These are phyloP conservation scores for Pangasius larnaudii DNA, from an alignment of 2,797 vertebrate species.

Conservation along the genomic window DNA sequence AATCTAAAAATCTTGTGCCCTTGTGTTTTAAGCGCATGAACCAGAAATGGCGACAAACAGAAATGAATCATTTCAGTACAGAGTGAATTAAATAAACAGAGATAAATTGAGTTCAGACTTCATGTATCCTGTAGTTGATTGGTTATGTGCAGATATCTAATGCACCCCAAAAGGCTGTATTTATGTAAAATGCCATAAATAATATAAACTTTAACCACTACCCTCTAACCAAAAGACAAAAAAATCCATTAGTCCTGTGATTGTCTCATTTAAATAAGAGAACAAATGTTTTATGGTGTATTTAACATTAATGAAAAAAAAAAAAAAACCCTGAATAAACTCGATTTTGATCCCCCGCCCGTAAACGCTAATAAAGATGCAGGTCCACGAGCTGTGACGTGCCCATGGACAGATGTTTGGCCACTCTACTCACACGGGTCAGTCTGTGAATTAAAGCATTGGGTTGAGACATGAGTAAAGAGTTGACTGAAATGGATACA, in stretches of 20 bases:
- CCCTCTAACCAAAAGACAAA: neutral
- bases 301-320: neutral
- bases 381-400: conserved; percentile 18
- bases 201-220: neutral
- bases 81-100: neutral
- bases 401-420: conserved; percentile 22
- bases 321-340: neutral
- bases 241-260: neutral
- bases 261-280: neutral
- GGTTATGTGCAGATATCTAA: neutral
- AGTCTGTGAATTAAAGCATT: conserved; percentile 31
- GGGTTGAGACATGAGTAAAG: conserved; percentile 34
- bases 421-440: conserved; percentile 11
- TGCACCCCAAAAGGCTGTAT: neutral
- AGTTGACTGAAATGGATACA: conserved; percentile 28
- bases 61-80: neutral
- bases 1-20: neutral
- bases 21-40: neutral
- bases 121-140: neutral
- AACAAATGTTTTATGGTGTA: neutral
- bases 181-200: neutral
- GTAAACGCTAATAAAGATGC: conserved; percentile 23
- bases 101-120: neutral
- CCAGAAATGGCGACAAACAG: neutral
- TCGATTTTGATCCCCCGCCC: neutral